A percentile compares a stretch with the other conserved stretches of the same genome.
These are phyloP conservation scores for Andrena marginata DNA, from an alignment of 2,888 invertebrate genomes.

Conservation along the genomic window DNA sequence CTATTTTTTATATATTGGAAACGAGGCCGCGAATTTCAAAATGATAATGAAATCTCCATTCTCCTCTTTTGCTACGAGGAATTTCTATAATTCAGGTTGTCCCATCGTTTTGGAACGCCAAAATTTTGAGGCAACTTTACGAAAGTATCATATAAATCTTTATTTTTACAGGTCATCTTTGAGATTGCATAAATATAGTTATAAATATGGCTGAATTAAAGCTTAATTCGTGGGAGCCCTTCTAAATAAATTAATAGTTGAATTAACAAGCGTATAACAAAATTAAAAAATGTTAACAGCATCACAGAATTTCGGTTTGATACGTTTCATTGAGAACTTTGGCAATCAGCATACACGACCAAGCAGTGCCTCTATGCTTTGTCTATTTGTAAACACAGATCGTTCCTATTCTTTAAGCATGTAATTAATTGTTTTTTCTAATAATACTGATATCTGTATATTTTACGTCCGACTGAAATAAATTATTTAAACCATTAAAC, in stretches of 20 bases:
- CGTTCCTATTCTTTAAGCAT: constrained; percentile 63
- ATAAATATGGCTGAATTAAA: background rate
- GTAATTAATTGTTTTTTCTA: constrained; percentile 35
- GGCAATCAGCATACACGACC: constrained; percentile 59
- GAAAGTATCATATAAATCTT: background rate
- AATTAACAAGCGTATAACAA: background rate
- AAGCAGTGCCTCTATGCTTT: constrained; percentile 70
- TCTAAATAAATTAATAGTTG: no score
- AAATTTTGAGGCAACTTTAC: constrained; percentile 1
- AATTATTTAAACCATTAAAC: constrained; percentile 44
- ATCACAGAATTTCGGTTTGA: constrained; percentile 17
- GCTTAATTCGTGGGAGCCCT: background rate
- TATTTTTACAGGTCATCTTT: background rate
- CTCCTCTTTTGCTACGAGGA: background rate
- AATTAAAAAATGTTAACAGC: constrained; percentile 10
- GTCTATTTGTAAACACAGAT: constrained; percentile 44
- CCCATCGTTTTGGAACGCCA: background rate
- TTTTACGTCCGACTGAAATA: constrained; percentile 47
- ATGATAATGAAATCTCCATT: no score
- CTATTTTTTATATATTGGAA: background rate
- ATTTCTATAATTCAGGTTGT: background rate
- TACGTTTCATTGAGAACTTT: constrained; percentile 34
- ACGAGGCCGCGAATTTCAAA: background rate
- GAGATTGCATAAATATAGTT: background rate
- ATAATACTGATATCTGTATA: constrained; percentile 46